These are phyloP conservation scores for Drosophila paranaensis DNA, from an alignment of 2,888 invertebrate species.

Conservation along the genomic window DNA sequence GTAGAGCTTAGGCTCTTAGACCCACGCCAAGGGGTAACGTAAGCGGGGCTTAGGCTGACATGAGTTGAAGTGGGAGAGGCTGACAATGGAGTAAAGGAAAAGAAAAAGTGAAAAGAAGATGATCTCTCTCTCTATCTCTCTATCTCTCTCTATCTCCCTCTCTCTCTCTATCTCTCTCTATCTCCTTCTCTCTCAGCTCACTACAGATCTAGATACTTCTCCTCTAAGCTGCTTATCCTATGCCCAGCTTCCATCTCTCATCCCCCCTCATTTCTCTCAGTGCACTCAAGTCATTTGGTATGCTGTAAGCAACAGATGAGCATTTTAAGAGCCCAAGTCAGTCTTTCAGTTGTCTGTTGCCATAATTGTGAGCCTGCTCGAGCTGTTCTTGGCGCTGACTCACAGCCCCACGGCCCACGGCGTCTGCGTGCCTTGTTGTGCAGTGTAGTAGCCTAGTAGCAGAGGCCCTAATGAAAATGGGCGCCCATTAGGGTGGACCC, in stretches of 20 bases:
- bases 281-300: neutral
- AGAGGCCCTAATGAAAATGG: constrained; percentile 29
- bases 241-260: too few relatives aligned
- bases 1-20: constrained; percentile 1
- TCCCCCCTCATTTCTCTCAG: neutral
- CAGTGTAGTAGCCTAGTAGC: constrained; percentile 44
- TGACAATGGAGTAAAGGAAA: neutral
- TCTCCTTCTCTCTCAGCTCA: too few relatives aligned
- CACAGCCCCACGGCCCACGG: neutral
- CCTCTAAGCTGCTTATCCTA: too few relatives aligned
- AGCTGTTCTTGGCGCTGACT: too few relatives aligned
- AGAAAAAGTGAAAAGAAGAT: neutral
- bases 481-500: constrained; percentile 43
- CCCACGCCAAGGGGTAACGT: constrained; percentile 36
- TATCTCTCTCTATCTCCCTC: neutral
- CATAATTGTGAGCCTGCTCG: neutral
- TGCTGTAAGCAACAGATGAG: constrained; percentile 3
- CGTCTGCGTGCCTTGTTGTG: neutral
- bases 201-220: too few relatives aligned
- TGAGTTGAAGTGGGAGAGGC: constrained; percentile 15
- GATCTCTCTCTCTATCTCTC: too few relatives aligned
- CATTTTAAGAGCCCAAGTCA: neutral
- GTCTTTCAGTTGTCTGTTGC: constrained; percentile 2
- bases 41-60: constrained; percentile 12
- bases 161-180: neutral